Evolutionary conservation across 2,888 invertebrate species (phyloP).

Genomic region (Alentia gelatinosa): DNA sequence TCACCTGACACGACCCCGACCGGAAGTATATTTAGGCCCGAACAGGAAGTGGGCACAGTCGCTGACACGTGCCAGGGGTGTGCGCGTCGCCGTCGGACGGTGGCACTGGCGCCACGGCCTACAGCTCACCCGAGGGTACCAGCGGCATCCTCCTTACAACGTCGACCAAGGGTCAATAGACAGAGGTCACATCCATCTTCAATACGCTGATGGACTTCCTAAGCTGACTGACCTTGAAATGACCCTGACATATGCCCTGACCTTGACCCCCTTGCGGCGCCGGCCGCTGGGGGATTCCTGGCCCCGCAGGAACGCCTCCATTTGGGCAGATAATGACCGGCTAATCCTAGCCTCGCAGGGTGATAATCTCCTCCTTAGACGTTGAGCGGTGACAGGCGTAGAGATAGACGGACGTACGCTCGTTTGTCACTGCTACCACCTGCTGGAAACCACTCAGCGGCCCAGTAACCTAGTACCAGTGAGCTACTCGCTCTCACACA

Average conservation of each 20-base stretch:
- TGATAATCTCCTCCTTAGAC: background rate
- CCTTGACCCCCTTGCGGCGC: background rate
- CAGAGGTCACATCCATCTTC: background rate
- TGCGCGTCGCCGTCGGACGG: background rate
- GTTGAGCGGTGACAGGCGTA: background rate
- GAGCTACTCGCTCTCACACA: background rate
- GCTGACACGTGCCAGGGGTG: background rate
- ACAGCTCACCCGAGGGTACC: background rate
- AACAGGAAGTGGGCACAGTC: background rate
- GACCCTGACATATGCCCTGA: background rate
- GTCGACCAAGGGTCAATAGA: background rate
- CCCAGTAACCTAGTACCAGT: background rate
- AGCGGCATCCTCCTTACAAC: background rate
- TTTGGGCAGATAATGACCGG: background rate
- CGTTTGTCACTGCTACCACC: background rate
- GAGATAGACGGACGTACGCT: background rate
- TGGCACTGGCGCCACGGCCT: too few species aligned
- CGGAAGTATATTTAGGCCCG: conserved; percentile 7
- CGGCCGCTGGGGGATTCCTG: background rate
- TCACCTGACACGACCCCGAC: background rate
- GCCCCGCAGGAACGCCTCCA: background rate
- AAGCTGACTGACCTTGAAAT: background rate
- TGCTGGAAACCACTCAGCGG: background rate
- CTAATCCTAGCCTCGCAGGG: background rate
- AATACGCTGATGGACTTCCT: background rate